phyloP scores from a whole-genome alignment of 2,113 vertebrate species.

The Planiliza haematocheilus region DNA sequence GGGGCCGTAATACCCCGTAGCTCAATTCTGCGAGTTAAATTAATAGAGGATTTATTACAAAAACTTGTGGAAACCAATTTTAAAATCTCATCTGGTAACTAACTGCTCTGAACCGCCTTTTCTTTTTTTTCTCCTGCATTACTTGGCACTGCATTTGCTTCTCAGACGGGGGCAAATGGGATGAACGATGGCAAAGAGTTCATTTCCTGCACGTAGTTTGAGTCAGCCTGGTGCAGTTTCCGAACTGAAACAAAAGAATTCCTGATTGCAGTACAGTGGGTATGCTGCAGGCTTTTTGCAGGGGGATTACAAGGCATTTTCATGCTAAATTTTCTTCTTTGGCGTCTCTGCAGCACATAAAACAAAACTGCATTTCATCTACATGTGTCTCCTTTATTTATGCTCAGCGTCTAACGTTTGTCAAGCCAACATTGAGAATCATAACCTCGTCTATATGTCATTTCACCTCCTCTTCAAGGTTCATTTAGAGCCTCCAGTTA shows the following conservation, averaged over 20 bases:
- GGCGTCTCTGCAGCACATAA: not conserved
- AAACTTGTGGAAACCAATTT: slow-evolving; percentile 49
- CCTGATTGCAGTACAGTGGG: not conserved
- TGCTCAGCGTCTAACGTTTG: not conserved
- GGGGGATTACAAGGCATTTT: not conserved
- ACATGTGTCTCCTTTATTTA: not conserved
- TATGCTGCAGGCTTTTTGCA: not conserved
- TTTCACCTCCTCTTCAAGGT: slow-evolving; percentile 7
- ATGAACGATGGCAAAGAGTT: slow-evolving; percentile 31
- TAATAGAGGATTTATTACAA: slow-evolving; percentile 57
- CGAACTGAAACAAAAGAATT: slow-evolving; percentile 9
- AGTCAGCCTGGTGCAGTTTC: slow-evolving; percentile 13
- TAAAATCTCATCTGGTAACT: slow-evolving; percentile 40
- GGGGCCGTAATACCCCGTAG: slow-evolving; percentile 23
- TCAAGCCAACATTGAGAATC: not conserved
- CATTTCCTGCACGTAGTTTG: slow-evolving; percentile 41
- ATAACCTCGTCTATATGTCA: not conserved
- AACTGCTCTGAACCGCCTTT: slow-evolving; percentile 22
- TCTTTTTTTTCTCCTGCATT: slow-evolving; percentile 16
- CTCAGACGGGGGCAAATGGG: slow-evolving; percentile 7
- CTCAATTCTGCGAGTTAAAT: slow-evolving; percentile 53
- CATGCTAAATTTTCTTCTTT: not conserved
- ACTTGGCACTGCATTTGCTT: slow-evolving; percentile 23
- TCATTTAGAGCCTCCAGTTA: not conserved
- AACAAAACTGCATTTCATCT: not conserved